Evolutionary conservation across 1,140 invertebrate species (phyloP), one percentile per base, ranked within the genome.

Genomic region (Dysdera silvatica): DNA sequence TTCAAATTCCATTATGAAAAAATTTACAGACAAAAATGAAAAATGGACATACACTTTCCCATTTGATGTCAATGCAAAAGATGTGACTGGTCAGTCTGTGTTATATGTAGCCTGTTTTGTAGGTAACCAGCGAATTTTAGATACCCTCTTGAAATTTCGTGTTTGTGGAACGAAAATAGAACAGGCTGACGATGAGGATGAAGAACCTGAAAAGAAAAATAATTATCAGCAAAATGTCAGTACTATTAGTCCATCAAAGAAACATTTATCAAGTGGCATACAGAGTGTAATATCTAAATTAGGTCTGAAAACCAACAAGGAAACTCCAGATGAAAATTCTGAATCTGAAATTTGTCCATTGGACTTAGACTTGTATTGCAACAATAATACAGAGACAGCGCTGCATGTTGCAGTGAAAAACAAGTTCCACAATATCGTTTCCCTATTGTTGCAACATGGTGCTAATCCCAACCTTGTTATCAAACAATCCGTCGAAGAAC

Each of bases 11-110:
- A 71, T 89, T 43, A 76, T 88, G 64, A 77, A 76, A 29, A 84
- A 81, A 69, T 89, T 82, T 69, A 81, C 56, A 61, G 88, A 90
- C 73, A 75, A 79, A 18, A 80, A 80, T 3, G 84, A 85, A 23
- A 80, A 86, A 48, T 90, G 85, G 80, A 87, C 92, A 72, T 96
- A 91, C 76, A 81, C 84, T 16, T 82, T 91, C 76, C 83, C 89
- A 7, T 95, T 93, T 74, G 91, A 96, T 76, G 81, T 96, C 6
- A 97, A 97, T 76, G 82, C 85, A 47, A 83, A 86, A 65, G 93
- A 97, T 76, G 87, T 87, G 0, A 88, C 88, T 16, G 91, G 90
- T 0, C 90, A 95, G 73, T 94, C 85, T 61, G 84, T 89, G 45
- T 78, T 97, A 0, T 96, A 95, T 75, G 84, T 94, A 43, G 87